These are phyloP conservation scores for Leptodactylus fallax DNA, from an alignment of 2,797 vertebrate genomes.

Conservation along the genomic window DNA sequence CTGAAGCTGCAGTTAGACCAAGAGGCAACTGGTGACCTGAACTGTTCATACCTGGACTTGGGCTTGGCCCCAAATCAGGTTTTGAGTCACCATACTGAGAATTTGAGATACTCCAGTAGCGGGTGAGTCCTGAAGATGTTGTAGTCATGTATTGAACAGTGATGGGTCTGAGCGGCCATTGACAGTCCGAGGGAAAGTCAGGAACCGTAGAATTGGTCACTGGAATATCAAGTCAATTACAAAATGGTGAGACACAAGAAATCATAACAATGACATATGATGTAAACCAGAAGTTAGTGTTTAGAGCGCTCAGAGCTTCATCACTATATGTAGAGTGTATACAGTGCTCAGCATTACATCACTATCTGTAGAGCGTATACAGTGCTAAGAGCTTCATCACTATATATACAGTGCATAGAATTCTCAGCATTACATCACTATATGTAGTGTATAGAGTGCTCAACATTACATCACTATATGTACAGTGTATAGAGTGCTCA, in stretches of 20 bases:
- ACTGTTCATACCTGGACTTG: background rate
- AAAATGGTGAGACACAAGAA: background rate
- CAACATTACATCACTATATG: no score
- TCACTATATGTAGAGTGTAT: no score
- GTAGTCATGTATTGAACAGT: background rate
- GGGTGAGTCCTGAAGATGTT: background rate
- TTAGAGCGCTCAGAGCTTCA: no score
- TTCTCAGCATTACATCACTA: no score
- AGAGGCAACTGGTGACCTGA: background rate
- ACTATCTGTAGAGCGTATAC: no score
- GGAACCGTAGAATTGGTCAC: background rate
- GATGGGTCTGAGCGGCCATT: slow-evolving; percentile 2
- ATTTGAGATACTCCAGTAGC: background rate
- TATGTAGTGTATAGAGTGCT: no score
- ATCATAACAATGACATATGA: background rate
- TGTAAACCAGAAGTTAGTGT: no score
- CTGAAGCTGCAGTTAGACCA: background rate
- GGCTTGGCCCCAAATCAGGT: no score
- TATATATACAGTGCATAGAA: no score
- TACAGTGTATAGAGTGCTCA: no score
- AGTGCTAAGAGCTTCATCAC: no score
- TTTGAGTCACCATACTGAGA: background rate
- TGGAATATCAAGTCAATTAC: background rate
- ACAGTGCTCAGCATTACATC: no score
- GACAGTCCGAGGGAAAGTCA: background rate